Evolutionary conservation across 1,140 invertebrate genomes (phyloP).

Genomic region (Drosophila kikkawai): DNA sequence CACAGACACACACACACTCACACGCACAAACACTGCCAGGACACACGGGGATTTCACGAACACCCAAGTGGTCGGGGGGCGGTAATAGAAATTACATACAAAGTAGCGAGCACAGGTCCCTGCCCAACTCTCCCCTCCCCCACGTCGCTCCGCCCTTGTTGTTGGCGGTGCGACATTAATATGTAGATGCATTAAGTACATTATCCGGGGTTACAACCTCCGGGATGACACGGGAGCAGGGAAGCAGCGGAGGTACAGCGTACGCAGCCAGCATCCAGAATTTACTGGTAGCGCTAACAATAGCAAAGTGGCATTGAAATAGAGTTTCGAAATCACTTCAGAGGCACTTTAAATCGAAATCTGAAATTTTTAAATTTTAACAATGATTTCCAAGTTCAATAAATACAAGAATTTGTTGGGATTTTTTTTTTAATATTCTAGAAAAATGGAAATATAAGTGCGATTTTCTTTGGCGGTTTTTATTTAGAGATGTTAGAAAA

Average conservation of each 20-base stretch:
- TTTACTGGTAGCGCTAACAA: slow-evolving; percentile 1
- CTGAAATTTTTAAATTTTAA: no score
- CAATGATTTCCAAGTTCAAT: no score
- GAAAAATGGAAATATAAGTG: no score
- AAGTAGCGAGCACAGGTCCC: slow-evolving; percentile 36
- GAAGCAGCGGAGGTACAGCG: slow-evolving; percentile 2
- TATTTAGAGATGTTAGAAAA: no score
- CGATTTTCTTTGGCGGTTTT: no score
- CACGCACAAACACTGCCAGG: background rate
- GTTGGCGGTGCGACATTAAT: slow-evolving; percentile 77
- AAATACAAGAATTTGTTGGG: no score
- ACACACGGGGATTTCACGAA: slow-evolving; percentile 54
- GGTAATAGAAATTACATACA: slow-evolving; percentile 78
- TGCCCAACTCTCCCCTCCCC: background rate
- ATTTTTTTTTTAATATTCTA: no score
- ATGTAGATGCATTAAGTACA: slow-evolving; percentile 85
- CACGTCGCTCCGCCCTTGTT: slow-evolving; percentile 19
- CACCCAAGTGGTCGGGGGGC: slow-evolving; percentile 22
- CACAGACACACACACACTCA: slow-evolving; percentile 26
- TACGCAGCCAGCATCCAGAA: slow-evolving; percentile 37
- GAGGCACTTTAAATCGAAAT: background rate
- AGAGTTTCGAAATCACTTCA: background rate
- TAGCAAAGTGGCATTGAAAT: background rate
- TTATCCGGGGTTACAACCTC: slow-evolving; percentile 84
- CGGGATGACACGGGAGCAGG: slow-evolving; percentile 47